A percentile compares a stretch with the other conserved stretches of the same genome.
Conservation (phyloP, 2,888 invertebrate species). For the Phortica magna region DNA sequence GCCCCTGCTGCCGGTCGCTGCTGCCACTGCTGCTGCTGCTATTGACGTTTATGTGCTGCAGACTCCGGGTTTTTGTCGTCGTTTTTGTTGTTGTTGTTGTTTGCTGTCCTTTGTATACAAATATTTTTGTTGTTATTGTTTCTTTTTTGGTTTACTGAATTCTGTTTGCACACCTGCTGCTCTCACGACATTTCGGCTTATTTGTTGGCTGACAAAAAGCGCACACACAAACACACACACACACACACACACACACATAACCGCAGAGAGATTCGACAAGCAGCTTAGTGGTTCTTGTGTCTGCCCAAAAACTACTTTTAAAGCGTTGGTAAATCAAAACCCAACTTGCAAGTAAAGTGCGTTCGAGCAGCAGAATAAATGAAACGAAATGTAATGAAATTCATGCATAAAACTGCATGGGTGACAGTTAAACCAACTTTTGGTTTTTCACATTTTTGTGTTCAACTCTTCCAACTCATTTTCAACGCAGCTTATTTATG, state of each 20-base stretch:
- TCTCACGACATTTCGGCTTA: conserved; percentile 42
- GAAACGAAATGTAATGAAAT: no score
- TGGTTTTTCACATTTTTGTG: no score
- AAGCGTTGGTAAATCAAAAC: background rate
- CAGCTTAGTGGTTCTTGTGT: background rate
- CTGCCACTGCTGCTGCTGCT: conserved; percentile 62
- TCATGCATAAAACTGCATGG: no score
- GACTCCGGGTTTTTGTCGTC: conserved; percentile 34
- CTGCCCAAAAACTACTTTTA: background rate
- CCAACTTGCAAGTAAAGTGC: background rate
- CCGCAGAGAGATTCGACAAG: conserved; percentile 9
- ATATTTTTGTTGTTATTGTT: conserved; percentile 44
- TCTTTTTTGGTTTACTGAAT: conserved; percentile 48
- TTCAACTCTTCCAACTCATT: no score
- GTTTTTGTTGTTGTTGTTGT: background rate
- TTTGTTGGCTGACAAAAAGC: conserved; percentile 38
- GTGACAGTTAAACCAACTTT: no score
- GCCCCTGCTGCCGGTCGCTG: no score
- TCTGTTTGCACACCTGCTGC: conserved; percentile 64
- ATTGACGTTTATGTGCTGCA: conserved; percentile 66
- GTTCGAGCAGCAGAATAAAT: background rate
- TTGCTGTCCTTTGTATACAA: conserved; percentile 18
- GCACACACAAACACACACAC: background rate
- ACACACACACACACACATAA: background rate
- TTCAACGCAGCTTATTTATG: no score